Evolutionary conservation across 2,797 vertebrate species (phyloP).

Genomic region (Acropternis orthonyx): DNA sequence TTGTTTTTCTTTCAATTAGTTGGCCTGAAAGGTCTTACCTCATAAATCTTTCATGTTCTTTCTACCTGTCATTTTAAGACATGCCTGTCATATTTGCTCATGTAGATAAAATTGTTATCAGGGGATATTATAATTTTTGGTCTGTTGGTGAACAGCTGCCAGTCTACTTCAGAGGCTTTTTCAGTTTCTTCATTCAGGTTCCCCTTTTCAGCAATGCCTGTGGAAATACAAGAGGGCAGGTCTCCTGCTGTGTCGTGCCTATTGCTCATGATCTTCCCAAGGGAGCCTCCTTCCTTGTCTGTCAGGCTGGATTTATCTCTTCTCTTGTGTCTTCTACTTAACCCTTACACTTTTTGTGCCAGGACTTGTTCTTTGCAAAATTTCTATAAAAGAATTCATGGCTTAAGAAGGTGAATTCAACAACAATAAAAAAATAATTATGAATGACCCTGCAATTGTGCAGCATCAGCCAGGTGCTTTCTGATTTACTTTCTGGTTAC

Average conservation of each 20-base stretch:
- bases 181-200: not conserved
- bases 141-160: not conserved
- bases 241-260: not conserved
- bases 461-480: not conserved
- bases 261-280: not conserved
- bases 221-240: not conserved
- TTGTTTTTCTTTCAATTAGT: not conserved
- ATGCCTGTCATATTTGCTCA: not conserved
- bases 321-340: not conserved
- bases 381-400: not conserved
- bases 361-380: not conserved
- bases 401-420: not conserved
- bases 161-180: not conserved
- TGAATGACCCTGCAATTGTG: not conserved
- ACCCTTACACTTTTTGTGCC: not conserved
- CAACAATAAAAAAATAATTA: not conserved
- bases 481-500: not conserved
- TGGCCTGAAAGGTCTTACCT: not conserved
- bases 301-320: not conserved
- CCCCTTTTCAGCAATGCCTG: not conserved
- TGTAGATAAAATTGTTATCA: not conserved
- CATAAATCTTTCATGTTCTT: not conserved
- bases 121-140: not conserved
- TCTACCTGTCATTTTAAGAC: not conserved
- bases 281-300: not conserved